phyloP scores from a whole-genome alignment of 2,113 vertebrate genomes.

The Myrmophylax atrothorax region DNA sequence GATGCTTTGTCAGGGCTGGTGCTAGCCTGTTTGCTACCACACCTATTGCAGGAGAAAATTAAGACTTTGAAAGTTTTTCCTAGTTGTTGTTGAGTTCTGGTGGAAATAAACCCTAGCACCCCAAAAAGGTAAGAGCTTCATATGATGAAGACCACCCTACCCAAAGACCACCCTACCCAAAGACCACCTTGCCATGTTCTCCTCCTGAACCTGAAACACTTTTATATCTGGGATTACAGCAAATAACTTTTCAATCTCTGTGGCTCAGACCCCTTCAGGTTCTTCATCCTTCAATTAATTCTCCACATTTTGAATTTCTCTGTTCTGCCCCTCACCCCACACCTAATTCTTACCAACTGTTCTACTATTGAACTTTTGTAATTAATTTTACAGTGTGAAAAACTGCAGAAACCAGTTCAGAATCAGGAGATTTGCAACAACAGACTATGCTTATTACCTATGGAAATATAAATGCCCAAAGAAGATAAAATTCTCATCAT shows the following conservation, averaged over 20 bases:
- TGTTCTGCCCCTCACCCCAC: background rate
- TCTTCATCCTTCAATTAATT: background rate
- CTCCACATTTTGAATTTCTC: background rate
- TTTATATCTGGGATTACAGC: background rate
- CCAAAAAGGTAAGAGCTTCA: background rate
- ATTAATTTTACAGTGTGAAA: conserved; percentile 64
- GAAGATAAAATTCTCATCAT: conserved; percentile 65
- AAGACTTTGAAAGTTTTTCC: background rate
- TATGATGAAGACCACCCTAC: background rate
- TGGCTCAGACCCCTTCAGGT: background rate
- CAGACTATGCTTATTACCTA: conserved; percentile 60
- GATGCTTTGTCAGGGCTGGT: background rate
- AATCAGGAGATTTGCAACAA: conserved; percentile 41
- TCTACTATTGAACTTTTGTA: conserved; percentile 33
- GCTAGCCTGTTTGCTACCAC: background rate
- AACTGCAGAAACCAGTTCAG: conserved; percentile 48
- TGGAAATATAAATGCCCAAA: conserved; percentile 65
- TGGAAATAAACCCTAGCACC: background rate
- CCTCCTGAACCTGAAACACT: background rate
- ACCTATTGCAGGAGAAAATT: background rate
- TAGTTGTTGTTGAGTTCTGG: background rate
- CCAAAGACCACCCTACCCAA: background rate
- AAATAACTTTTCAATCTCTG: background rate
- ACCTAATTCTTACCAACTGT: conserved; percentile 23
- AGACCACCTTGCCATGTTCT: background rate